phyloP scores from a whole-genome alignment of 2,888 invertebrate species.

The Ypsolopha sequella region DNA sequence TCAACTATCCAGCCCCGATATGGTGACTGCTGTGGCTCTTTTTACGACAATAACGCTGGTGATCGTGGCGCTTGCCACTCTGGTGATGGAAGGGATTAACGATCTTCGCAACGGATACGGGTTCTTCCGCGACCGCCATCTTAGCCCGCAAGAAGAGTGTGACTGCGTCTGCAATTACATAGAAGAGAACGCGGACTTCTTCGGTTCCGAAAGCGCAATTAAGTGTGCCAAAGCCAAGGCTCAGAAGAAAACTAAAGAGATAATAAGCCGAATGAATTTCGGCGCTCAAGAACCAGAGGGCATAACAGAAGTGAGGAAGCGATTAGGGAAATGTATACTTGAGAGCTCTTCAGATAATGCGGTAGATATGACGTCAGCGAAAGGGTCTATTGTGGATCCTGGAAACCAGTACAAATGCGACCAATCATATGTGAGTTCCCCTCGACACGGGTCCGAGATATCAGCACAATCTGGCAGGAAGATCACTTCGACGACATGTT shows the following conservation, averaged over 20 bases:
- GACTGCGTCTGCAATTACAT: constrained; percentile 49
- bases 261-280: constrained; percentile 30
- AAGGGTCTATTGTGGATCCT: constrained; percentile 15
- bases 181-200: constrained; percentile 36
- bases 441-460: constrained; percentile 32
- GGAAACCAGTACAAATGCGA: constrained; percentile 30
- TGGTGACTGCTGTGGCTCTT: constrained; percentile 40
- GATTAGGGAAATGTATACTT: constrained; percentile 2
- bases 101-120: constrained; percentile 51
- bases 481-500: constrained; percentile 28
- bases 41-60: constrained; percentile 41
- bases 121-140: constrained; percentile 49
- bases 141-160: constrained; percentile 45
- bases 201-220: constrained; percentile 32
- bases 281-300: constrained; percentile 43
- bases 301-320: constrained; percentile 24
- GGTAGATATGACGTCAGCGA: constrained; percentile 12
- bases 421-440: constrained; percentile 40
- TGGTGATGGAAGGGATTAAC: constrained; percentile 43
- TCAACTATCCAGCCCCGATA: constrained; percentile 34
- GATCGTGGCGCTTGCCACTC: constrained; percentile 39
- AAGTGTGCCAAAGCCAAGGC: constrained; percentile 41
- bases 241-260: constrained; percentile 28
- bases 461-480: constrained; percentile 20
- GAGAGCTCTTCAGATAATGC: too few relatives aligned